A percentile compares a stretch with the other conserved stretches of the same genome.
Conservation (phyloP, 1,140 invertebrate species). For the Eufriesea mexicana region DNA sequence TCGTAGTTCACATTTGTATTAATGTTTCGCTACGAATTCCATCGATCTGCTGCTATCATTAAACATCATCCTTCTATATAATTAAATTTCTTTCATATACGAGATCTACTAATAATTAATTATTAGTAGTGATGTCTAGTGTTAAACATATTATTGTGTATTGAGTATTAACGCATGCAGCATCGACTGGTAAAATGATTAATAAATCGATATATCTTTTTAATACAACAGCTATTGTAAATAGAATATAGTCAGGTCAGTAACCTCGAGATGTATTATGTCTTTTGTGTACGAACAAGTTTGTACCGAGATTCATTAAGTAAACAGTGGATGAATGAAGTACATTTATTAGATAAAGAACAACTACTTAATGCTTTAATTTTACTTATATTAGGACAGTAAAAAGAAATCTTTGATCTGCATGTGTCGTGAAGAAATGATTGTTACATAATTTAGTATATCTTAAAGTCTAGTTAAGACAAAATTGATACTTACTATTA, state of each 20-base stretch:
- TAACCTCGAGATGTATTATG: constrained; percentile 46
- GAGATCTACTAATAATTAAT: constrained; percentile 50
- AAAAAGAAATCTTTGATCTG: constrained; percentile 7
- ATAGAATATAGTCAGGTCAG: constrained; percentile 40
- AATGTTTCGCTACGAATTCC: constrained; percentile 47
- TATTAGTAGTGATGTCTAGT: constrained; percentile 47
- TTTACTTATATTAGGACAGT: constrained; percentile 12
- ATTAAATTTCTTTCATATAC: constrained; percentile 55
- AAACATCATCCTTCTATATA: constrained; percentile 38
- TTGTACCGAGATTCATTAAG: constrained; percentile 27
- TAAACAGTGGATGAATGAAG: constrained; percentile 7
- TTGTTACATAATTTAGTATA: constrained; percentile 23
- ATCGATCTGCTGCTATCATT: constrained; percentile 43
- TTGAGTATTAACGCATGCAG: constrained; percentile 36
- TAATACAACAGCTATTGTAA: constrained; percentile 49
- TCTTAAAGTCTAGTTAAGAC: constrained; percentile 10
- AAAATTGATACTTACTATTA: constrained; percentile 22
- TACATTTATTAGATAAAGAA: constrained; percentile 35
- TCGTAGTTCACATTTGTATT: constrained; percentile 55
- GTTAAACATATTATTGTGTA: constrained; percentile 47
- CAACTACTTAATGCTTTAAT: constrained; percentile 34
- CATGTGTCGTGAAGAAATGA: background rate
- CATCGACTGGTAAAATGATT: constrained; percentile 6
- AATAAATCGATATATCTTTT: constrained; percentile 53
- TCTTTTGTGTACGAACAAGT: constrained; percentile 38